Evolutionary conservation across 64 coral and sea anemone genomes (phyloP).

Genomic region (Porites australiensis): DNA sequence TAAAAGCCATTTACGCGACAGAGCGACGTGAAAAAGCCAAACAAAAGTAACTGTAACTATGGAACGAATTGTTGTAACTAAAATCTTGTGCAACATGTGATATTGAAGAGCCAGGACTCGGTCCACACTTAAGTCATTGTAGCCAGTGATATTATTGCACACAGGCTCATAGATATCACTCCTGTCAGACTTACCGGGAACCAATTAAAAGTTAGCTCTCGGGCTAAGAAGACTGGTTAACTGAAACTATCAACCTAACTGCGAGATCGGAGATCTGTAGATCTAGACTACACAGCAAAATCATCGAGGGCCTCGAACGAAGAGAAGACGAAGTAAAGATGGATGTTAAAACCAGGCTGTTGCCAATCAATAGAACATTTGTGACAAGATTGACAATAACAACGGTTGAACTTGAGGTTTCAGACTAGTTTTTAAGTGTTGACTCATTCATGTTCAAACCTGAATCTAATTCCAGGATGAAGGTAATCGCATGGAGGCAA

Average conservation of each 20-base stretch:
- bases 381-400: not conserved
- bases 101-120: not conserved
- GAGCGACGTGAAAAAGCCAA: not conserved
- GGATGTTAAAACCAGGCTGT: not conserved
- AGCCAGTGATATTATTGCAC: not conserved
- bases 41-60: not conserved
- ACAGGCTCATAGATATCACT: not conserved
- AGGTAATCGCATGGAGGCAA: no score
- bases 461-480: no score
- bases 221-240: not conserved
- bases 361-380: not conserved
- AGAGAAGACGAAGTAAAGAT: not conserved
- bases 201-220: not conserved
- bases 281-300: not conserved
- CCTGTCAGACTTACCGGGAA: not conserved
- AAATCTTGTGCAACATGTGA: not conserved
- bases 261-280: not conserved
- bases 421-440: no score
- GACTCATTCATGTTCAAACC: no score
- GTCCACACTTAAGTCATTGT: not conserved
- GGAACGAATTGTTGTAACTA: not conserved
- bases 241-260: not conserved
- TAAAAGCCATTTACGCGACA: conserved; percentile 4
- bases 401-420: not conserved
- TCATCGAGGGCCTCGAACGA: not conserved